These are phyloP conservation scores for Ctenopoma multispine DNA, from an alignment of 2,797 vertebrate genomes.

Conservation along the genomic window DNA sequence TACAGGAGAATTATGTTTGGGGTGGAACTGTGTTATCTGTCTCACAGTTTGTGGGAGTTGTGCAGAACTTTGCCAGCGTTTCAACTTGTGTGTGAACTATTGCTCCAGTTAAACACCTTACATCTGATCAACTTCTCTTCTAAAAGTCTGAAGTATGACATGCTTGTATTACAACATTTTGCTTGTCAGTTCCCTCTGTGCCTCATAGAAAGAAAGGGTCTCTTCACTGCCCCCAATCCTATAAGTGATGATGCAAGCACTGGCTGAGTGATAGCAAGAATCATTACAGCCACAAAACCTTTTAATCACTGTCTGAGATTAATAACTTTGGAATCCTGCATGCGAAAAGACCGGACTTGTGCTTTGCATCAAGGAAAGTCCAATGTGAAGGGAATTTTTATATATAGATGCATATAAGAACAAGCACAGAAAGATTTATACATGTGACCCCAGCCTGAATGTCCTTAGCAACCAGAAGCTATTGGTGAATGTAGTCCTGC, in stretches of 20 bases:
- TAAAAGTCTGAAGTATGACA: neutral
- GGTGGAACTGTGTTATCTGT: neutral
- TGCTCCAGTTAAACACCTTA: too few species aligned
- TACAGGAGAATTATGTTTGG: neutral
- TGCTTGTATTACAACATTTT: slow-evolving; percentile 21
- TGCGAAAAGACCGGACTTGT: slow-evolving; percentile 9
- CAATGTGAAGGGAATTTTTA: neutral
- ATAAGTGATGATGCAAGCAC: slow-evolving; percentile 54
- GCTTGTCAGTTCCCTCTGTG: slow-evolving; percentile 1
- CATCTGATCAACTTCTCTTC: neutral
- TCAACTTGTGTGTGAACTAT: neutral
- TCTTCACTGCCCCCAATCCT: slow-evolving; percentile 18
- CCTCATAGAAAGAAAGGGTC: slow-evolving; percentile 24
- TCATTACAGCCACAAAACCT: slow-evolving; percentile 52
- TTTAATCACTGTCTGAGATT: slow-evolving; percentile 42
- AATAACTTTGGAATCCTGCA: slow-evolving; percentile 16
- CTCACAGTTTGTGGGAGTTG: neutral
- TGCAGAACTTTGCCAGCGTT: slow-evolving; percentile 2
- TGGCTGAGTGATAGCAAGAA: slow-evolving; percentile 53
- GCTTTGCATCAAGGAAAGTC: neutral
- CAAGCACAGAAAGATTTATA: neutral
- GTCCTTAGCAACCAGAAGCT: too few species aligned
- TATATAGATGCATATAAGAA: neutral
- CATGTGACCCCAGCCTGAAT: neutral
- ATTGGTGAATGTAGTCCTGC: too few species aligned